phyloP scores from a whole-genome alignment of 1,140 invertebrate genomes.

The Antheraea pernyi region DNA sequence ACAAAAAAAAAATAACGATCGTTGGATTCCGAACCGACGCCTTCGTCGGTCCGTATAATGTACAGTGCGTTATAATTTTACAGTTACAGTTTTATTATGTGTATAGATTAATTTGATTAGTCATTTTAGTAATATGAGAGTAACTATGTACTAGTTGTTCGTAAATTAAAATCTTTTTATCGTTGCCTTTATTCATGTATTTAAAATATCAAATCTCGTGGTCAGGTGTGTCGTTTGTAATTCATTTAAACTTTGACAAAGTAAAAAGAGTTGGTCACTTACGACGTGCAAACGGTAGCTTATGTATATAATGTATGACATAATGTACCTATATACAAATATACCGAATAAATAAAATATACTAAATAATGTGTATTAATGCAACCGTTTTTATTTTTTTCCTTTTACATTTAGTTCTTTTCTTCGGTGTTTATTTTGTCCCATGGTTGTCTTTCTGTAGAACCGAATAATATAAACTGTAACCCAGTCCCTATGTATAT shows the following conservation, averaged over 20 bases:
- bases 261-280: too few relatives aligned
- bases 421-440: conserved; percentile 3
- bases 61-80: too few relatives aligned
- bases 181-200: not conserved
- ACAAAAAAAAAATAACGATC: too few relatives aligned
- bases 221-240: conserved; percentile 9
- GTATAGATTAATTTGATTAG: conserved; percentile 10
- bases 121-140: not conserved
- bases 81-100: too few relatives aligned
- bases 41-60: too few relatives aligned
- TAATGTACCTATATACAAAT: conserved; percentile 47
- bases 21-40: too few relatives aligned
- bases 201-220: conserved; percentile 10
- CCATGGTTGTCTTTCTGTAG: conserved; percentile 11
- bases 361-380: conserved; percentile 21
- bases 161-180: too few relatives aligned
- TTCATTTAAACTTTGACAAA: too few relatives aligned
- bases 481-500: conserved; percentile 11
- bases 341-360: conserved; percentile 34
- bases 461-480: conserved; percentile 12
- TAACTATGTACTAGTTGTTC: not conserved
- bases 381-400: not conserved
- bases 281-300: too few relatives aligned
- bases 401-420: not conserved
- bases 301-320: conserved; percentile 71